phyloP scores from a whole-genome alignment of 2,113 vertebrate species.

The Galbula dea region DNA sequence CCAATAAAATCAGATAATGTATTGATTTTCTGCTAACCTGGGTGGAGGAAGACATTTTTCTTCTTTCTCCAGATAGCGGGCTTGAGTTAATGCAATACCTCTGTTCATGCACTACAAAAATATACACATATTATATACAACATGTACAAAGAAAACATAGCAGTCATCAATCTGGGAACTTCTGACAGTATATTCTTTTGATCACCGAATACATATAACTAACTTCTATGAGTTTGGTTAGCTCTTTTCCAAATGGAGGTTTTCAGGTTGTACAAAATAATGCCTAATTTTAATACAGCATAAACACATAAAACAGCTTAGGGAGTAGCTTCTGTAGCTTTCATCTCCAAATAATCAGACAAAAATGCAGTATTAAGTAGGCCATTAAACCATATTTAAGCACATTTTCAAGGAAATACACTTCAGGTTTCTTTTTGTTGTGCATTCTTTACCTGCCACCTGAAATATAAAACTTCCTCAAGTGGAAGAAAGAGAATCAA shows the following conservation, averaged over 20 bases:
- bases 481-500: neutral
- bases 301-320: neutral
- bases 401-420: neutral
- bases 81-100: conserved; percentile 86
- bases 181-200: neutral
- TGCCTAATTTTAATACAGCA: neutral
- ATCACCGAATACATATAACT: neutral
- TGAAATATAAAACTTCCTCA: neutral
- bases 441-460: neutral
- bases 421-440: neutral
- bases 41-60: conserved; percentile 89
- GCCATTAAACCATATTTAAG: neutral
- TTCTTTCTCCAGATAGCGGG: conserved; percentile 92
- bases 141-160: neutral
- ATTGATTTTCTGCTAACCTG: conserved; percentile 75
- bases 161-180: neutral
- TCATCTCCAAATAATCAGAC: neutral
- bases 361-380: neutral
- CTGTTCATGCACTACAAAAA: conserved; percentile 85
- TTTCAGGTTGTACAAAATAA: neutral
- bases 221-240: neutral
- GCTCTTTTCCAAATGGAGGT: neutral
- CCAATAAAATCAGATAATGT: neutral
- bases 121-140: no score
- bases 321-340: neutral